Conservation (phyloP, 2,113 vertebrate genomes). For the Capra hircus region DNA sequence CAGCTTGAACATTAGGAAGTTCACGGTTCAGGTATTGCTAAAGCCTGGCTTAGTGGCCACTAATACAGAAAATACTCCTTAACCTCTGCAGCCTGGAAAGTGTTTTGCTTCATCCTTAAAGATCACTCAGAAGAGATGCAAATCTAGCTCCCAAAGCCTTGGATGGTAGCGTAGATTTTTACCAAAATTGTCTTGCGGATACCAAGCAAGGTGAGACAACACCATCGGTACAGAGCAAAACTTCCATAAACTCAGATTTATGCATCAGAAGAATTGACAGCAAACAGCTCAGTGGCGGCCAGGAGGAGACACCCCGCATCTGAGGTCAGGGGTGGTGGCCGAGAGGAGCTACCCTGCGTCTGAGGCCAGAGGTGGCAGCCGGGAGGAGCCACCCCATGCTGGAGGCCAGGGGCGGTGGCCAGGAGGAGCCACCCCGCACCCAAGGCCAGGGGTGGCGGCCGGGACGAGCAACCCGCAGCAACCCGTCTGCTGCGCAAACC, state of each 20-base stretch:
- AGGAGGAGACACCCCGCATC: no score
- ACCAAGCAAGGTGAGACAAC: neutral
- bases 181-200: neutral
- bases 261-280: neutral
- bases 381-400: no score
- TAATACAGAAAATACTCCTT: neutral
- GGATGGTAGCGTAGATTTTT: neutral
- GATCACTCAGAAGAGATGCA: neutral
- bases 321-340: no score
- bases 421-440: no score
- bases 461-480: no score
- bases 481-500: no score
- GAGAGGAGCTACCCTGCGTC: no score
- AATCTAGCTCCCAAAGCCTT: neutral
- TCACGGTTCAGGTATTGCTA: no score
- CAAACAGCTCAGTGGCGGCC: neutral
- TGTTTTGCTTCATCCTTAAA: neutral
- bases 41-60: neutral
- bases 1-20: no score
- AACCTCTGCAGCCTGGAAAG: neutral
- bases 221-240: neutral
- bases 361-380: no score
- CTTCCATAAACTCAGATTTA: neutral
- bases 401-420: no score
- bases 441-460: no score